Percentiles rank a stretch among this genome's conserved stretches.
These are phyloP conservation scores for Myotis daubentonii DNA, from an alignment of 2,797 vertebrate genomes.

Conservation along the genomic window DNA sequence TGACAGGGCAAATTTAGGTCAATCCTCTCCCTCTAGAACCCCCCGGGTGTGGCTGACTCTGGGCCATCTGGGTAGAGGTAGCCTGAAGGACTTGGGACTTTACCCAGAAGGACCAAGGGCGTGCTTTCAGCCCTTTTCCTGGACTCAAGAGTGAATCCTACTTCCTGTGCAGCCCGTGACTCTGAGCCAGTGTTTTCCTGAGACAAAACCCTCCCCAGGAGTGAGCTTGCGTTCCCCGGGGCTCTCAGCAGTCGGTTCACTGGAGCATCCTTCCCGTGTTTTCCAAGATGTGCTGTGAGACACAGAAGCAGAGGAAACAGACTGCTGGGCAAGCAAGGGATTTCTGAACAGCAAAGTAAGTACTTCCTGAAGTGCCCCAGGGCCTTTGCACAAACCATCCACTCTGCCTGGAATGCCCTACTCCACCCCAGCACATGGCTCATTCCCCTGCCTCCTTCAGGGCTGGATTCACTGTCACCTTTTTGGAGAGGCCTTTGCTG, in stretches of 20 bases:
- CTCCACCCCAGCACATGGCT: too few relatives aligned
- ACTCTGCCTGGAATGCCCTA: fast-evolving
- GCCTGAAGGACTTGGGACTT: not conserved
- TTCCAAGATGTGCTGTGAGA: not conserved
- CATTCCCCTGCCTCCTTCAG: not conserved
- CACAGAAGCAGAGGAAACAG: not conserved
- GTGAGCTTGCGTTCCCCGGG: not conserved
- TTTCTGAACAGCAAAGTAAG: not conserved
- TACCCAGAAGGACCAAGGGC: not conserved
- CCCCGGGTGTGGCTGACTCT: not conserved
- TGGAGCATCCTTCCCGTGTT: not conserved
- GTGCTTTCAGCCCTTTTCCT: not conserved
- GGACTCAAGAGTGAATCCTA: not conserved
- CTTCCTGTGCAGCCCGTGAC: not conserved
- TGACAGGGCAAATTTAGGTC: not conserved
- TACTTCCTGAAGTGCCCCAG: not conserved
- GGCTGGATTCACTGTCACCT: not conserved
- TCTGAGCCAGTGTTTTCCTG: not conserved
- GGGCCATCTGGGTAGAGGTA: not conserved
- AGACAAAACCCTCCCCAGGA: not conserved
- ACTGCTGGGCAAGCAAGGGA: not conserved
- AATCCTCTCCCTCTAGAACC: not conserved
- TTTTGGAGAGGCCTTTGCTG: not conserved
- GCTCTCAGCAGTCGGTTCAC: not conserved
- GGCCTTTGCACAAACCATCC: not conserved